Evolutionary conservation across 2,113 vertebrate genomes (phyloP), one percentile per base, ranked within the genome.

Genomic region (Candoia aspera): DNA sequence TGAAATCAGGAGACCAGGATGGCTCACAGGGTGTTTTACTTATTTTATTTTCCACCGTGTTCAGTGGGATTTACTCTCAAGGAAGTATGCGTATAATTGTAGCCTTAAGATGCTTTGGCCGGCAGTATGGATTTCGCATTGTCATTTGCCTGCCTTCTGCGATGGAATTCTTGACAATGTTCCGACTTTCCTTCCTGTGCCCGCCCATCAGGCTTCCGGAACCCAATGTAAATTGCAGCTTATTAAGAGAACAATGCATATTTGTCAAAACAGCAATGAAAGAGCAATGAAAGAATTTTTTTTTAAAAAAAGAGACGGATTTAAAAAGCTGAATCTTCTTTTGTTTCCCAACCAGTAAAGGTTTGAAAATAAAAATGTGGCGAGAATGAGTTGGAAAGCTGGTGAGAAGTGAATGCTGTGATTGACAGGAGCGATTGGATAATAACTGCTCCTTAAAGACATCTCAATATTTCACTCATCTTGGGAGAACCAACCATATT

Each of bases 261-360:
- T 54, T 91, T 91, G 90, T 91, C 58, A 91, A 54, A 54, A 64
- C n/a, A 24, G 84, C 84, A 62, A 37, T 68, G 37, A 49, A 90
- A 84, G 26, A 62, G 60, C 24, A 62, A 62, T 19, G 68, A 29
- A 49, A 23, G 5, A 60, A 24, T 33, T 3, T 42, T 42, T 42
- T 42, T 42, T 12, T 59, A 3, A 90, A 57, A 55, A 15, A 15
- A 53, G 11, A 19, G 26, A 83, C 54, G 6, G 17, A 49, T 60
- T 23, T 29, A 64, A 59, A 15, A 60, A 15, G 5, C 29, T 10
- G 24, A 3, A 54, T 85, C 62, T 64, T 8, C 13, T 91, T 90
- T 19, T 13, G 42, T 58, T 85, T 54, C 83, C n/a, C 26, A 86
- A 91, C 17, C 60, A 86, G 29, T 26, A 64, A 90, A 79, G 88